Percentiles rank a stretch among this genome's conserved stretches.
These are phyloP conservation scores for Teleopsis dalmanni DNA, from an alignment of 1,140 invertebrate genomes.

Conservation along the genomic window DNA sequence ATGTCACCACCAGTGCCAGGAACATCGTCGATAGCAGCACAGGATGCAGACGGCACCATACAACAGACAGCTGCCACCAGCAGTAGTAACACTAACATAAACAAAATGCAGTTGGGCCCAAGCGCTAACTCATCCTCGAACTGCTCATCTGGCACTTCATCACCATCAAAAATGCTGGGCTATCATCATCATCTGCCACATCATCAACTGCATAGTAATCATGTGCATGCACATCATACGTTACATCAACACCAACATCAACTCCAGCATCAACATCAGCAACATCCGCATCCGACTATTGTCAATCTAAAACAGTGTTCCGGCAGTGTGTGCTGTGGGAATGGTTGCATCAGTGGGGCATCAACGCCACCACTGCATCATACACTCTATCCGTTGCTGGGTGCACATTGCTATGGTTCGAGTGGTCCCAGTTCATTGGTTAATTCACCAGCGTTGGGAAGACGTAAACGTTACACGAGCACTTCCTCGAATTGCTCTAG, in stretches of 20 bases:
- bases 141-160: conserved; percentile 25
- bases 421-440: conserved; percentile 40
- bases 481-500: conserved; percentile 43
- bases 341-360: neutral
- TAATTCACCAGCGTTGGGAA: conserved; percentile 35
- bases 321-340: neutral
- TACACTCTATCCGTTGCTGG: conserved; percentile 30
- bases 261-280: conserved; percentile 26
- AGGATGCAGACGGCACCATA: conserved; percentile 5
- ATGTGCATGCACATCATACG: neutral
- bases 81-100: neutral
- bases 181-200: conserved; percentile 23
- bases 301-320: conserved; percentile 16
- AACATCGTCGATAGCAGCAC: neutral
- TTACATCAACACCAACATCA: conserved; percentile 14
- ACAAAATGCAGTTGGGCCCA: neutral
- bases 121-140: conserved; percentile 12
- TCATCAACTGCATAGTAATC: conserved; percentile 16
- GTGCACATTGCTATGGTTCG: conserved; percentile 22
- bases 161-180: conserved; percentile 19
- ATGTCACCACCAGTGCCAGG: conserved; percentile 9
- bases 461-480: conserved; percentile 40
- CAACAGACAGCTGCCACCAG: conserved; percentile 2
- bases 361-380: conserved; percentile 20
- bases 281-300: conserved; percentile 18